Evolutionary conservation across 2,888 invertebrate species (phyloP).

Genomic region (Sphaeridia pumilis): DNA sequence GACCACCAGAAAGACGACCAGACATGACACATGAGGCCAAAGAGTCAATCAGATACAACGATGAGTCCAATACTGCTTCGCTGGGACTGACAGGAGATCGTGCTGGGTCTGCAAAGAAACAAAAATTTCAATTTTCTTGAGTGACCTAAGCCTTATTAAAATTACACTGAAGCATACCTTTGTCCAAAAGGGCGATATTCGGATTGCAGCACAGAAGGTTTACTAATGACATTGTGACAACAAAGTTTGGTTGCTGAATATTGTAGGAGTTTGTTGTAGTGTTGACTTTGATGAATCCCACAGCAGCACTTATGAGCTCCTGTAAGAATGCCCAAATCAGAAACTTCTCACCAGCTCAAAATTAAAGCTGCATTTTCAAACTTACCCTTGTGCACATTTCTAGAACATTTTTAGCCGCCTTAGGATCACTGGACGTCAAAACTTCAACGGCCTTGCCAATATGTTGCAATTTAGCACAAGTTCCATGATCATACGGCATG

Average conservation of each 20-base stretch:
- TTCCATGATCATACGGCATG: slow-evolving; percentile 31
- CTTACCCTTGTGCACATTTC: slow-evolving; percentile 48
- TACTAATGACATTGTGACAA: slow-evolving; percentile 51
- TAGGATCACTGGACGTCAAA: slow-evolving; percentile 39
- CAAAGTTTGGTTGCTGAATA: slow-evolving; percentile 39
- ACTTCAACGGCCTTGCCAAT: slow-evolving; percentile 32
- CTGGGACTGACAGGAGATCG: slow-evolving; percentile 18
- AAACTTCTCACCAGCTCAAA: background rate
- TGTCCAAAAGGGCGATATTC: slow-evolving; percentile 23
- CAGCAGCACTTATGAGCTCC: slow-evolving; percentile 44
- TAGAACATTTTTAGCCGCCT: slow-evolving; percentile 47
- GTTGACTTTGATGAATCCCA: slow-evolving; percentile 38
- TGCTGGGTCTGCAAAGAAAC: slow-evolving; percentile 13
- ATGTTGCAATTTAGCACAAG: slow-evolving; percentile 32
- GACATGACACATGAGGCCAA: slow-evolving; percentile 50
- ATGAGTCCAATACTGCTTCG: slow-evolving; percentile 35
- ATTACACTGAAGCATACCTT: slow-evolving; percentile 18
- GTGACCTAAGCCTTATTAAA: background rate
- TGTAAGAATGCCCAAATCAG: slow-evolving; percentile 26
- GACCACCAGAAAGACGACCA: slow-evolving; percentile 43
- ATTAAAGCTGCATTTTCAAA: background rate
- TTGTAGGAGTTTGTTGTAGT: slow-evolving; percentile 15
- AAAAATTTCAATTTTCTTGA: background rate
- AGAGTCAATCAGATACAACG: slow-evolving; percentile 49
- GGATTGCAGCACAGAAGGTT: slow-evolving; percentile 42